Percentiles rank a stretch among this genome's conserved stretches.
Conservation (phyloP, 2,797 vertebrate species). For the Tragelaphus oryx region DNA sequence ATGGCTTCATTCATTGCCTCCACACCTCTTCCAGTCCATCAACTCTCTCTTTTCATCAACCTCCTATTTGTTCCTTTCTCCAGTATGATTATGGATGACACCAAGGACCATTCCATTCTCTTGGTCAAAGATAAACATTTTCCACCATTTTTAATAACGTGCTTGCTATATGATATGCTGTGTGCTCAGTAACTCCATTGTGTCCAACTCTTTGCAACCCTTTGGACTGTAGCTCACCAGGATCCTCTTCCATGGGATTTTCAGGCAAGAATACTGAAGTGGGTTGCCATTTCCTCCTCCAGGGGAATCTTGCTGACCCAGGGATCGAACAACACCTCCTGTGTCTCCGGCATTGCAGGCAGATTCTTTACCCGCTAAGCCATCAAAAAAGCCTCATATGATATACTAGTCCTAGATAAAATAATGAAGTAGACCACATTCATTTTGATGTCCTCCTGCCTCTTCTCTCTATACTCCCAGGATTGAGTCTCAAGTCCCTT, state of each 20-base stretch:
- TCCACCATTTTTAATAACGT: background rate
- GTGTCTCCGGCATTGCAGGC: background rate
- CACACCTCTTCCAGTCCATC: background rate
- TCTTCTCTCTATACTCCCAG: background rate
- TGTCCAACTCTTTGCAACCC: background rate
- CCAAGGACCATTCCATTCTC: background rate
- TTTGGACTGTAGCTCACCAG: background rate
- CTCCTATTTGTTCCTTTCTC: background rate
- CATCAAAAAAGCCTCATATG: background rate
- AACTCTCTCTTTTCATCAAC: background rate
- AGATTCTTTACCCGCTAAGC: background rate
- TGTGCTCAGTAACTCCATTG: background rate
- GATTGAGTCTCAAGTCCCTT: background rate
- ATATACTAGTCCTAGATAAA: background rate
- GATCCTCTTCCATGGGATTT: background rate
- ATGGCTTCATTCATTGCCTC: background rate
- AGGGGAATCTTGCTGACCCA: background rate
- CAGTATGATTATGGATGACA: background rate
- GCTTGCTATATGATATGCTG: background rate
- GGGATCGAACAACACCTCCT: background rate
- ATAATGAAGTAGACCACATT: background rate
- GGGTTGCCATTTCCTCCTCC: background rate
- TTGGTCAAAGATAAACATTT: background rate
- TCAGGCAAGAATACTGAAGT: background rate
- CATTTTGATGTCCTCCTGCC: background rate